Evolutionary conservation across 2,888 invertebrate species (phyloP), one percentile per base, ranked within the genome.

Genomic region (Andrena bucephala): DNA sequence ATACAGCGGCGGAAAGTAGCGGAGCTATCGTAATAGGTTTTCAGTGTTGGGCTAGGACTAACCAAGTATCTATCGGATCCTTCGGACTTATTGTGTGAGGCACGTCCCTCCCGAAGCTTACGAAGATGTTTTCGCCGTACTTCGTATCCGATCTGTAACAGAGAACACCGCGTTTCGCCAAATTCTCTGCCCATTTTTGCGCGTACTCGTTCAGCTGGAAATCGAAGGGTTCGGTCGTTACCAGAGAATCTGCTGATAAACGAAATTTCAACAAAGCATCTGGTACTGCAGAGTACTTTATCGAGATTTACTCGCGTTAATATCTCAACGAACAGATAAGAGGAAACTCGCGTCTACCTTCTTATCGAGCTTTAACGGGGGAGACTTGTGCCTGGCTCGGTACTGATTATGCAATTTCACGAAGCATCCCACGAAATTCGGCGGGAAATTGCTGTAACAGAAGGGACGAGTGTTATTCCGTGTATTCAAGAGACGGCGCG

Each of bases 51-150:
- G 5, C 31, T 62, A 24, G 1, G 42, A 81, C 87, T 86, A 73
- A 92, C 92, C 92, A 93, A 29, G 77, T 54, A 72, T 91, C 82
- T 33, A 91, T 84, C 1, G 90, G 74, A 0, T 89, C 89, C 20
- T 81, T 52, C 13, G 90, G 80, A 3, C 81, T 79, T 10, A 89
- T 66, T 54, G 66, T 87, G 24, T 86, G 65, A 1, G 89, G 78
- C 69, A 87, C 2, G 24, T 42, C 33, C 60, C 85, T 67, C 62
- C 48, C 29, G 16, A 50, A 80, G 31, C 79, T 87, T 29, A 85
- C 73, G 81, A 85, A 93, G 8, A 93, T 36, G 83, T 93, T 94
- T 80, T 93, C 93, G 2, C 92, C 93, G 57, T 90, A 90, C 3
- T 73, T 68, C 13, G 62, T 48, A 2, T 73, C 59, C 27, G 79